phyloP scores from a whole-genome alignment of 2,113 vertebrate genomes.

The Illadopsis cleaveri region DNA sequence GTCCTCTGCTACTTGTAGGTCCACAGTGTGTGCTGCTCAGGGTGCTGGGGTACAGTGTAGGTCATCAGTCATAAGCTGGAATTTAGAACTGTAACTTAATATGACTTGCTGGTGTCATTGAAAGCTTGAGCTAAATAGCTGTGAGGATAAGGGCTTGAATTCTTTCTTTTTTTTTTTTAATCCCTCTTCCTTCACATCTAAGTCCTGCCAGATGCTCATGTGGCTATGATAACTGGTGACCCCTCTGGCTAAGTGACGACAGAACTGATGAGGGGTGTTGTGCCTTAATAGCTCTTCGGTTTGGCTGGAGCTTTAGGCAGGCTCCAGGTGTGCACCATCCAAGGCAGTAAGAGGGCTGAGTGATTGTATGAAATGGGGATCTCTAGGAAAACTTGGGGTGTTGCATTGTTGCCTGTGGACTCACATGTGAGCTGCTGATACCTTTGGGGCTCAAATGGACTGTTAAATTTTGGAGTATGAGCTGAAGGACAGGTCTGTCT shows the following conservation, averaged over 20 bases:
- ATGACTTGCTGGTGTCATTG: background rate
- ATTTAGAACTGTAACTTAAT: background rate
- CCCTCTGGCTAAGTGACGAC: background rate
- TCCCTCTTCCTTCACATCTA: background rate
- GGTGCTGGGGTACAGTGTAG: background rate
- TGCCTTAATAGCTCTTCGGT: background rate
- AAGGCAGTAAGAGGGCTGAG: background rate
- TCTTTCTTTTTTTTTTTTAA: too few species aligned
- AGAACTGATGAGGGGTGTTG: background rate
- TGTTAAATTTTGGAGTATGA: background rate
- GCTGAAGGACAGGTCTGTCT: background rate
- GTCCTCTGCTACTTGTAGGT: background rate
- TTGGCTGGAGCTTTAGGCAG: background rate
- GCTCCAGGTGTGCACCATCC: background rate
- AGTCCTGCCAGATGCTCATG: background rate
- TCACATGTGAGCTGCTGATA: background rate
- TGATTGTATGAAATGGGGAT: background rate
- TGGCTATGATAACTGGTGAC: background rate
- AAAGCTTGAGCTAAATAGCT: background rate
- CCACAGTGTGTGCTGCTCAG: background rate
- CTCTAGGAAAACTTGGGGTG: background rate
- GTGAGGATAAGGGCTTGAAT: background rate
- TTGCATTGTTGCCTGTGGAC: background rate
- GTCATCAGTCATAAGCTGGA: background rate
- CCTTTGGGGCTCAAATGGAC: background rate